Conservation (phyloP, 53 echinoderm and acorn worm species). For the Stichopus horrens region DNA sequence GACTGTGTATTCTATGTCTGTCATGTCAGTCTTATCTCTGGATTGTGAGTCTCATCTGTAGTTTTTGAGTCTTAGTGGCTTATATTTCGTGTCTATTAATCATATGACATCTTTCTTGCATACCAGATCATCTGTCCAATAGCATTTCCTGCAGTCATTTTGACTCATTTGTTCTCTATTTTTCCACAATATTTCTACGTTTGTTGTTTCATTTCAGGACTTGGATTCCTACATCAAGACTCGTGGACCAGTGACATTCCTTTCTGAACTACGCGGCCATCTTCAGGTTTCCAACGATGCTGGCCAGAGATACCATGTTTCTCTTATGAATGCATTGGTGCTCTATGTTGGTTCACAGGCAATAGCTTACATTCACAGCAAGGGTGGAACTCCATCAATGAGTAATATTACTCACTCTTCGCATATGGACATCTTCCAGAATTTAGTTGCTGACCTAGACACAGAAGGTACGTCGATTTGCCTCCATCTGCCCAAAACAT, state of each 20-base stretch:
- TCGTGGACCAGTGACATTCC: conserved; percentile 91
- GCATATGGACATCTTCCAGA: conserved; percentile 99
- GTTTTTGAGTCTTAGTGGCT: too few relatives aligned
- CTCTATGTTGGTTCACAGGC: conserved; percentile 99
- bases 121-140: too few relatives aligned
- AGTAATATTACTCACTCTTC: conserved; percentile 98
- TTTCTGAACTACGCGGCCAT: conserved; percentile 94
- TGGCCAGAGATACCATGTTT: conserved; percentile 88
- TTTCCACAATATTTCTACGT: neutral
- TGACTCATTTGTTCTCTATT: too few relatives aligned
- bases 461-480: too few relatives aligned
- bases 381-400: conserved; percentile 98
- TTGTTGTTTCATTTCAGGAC: conserved; percentile 55
- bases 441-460: conserved; percentile 77
- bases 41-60: too few relatives aligned
- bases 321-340: conserved; percentile 98
- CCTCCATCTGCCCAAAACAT: too few relatives aligned
- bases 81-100: too few relatives aligned
- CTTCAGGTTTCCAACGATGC: conserved; percentile 96
- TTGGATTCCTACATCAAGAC: conserved; percentile 99
- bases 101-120: too few relatives aligned
- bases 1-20: too few relatives aligned
- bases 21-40: too few relatives aligned
- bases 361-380: conserved; percentile 97
- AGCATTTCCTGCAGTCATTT: too few relatives aligned